phyloP scores from a whole-genome alignment of 1,140 invertebrate species.

The Periplaneta americana region DNA sequence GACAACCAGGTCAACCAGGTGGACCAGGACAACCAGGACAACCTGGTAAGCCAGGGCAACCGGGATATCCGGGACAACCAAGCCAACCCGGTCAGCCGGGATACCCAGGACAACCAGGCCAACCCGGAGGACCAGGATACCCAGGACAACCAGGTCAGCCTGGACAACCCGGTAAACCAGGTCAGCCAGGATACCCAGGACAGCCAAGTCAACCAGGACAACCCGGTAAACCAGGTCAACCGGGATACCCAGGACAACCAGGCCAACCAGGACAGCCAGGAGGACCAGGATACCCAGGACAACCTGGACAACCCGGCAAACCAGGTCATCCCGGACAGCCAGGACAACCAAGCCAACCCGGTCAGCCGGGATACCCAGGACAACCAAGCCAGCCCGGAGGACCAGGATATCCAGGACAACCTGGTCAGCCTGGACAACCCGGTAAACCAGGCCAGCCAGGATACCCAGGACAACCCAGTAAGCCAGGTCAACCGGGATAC shows the following conservation, averaged over 20 bases:
- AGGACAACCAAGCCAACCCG: not conserved
- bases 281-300: not conserved
- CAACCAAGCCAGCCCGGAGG: not conserved
- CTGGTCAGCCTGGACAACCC: not conserved
- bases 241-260: not conserved
- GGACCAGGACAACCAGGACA: conserved; percentile 11
- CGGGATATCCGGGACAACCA: not conserved
- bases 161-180: not conserved
- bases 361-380: not conserved
- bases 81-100: not conserved
- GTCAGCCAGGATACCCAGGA: not conserved
- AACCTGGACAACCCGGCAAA: not conserved
- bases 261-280: not conserved
- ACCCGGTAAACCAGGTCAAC: not conserved
- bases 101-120: not conserved
- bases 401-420: not conserved
- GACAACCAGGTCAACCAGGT: conserved; percentile 4
- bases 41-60: conserved; percentile 7
- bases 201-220: not conserved
- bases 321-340: conserved; percentile 2
- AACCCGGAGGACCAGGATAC: not conserved
- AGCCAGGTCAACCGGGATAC: not conserved
- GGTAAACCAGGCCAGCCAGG: not conserved
- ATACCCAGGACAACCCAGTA: not conserved
- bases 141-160: not conserved